Evolutionary conservation across 2,113 vertebrate species (phyloP).

Genomic region (Leptodactylus fuscus): DNA sequence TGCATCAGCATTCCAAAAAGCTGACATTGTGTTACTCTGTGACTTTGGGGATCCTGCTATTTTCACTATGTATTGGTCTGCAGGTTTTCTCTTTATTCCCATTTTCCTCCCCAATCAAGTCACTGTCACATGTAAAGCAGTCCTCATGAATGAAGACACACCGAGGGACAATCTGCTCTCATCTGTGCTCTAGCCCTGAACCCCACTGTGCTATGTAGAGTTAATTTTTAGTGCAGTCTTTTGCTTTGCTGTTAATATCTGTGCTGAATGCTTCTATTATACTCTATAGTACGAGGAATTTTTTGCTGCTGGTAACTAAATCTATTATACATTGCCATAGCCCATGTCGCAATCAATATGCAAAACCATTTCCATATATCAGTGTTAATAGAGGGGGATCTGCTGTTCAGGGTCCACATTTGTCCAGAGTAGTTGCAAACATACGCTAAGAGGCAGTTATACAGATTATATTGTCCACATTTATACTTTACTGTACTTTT

Average conservation of each 20-base stretch:
- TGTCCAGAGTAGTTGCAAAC: too few relatives aligned
- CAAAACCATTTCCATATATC: too few relatives aligned
- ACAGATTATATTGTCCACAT: too few relatives aligned
- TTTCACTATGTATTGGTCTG: background rate
- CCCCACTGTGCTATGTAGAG: background rate
- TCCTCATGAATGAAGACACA: background rate
- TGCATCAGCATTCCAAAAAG: conserved; percentile 2
- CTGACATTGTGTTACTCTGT: background rate
- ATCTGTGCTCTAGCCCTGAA: background rate
- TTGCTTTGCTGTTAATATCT: background rate
- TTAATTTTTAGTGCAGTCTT: background rate
- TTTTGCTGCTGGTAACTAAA: background rate
- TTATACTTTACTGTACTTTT: too few relatives aligned
- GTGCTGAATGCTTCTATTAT: background rate
- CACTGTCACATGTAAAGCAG: background rate
- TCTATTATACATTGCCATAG: background rate
- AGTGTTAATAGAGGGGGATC: too few relatives aligned
- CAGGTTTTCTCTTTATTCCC: background rate
- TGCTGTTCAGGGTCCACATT: too few relatives aligned
- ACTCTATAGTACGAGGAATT: too few relatives aligned
- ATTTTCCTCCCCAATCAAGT: background rate
- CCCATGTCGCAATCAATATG: too few relatives aligned
- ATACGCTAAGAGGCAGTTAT: too few relatives aligned
- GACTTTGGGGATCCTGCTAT: conserved; percentile 1
- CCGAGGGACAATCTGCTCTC: background rate